phyloP scores from a whole-genome alignment of 2,888 invertebrate genomes.

The Phasia obesa region DNA sequence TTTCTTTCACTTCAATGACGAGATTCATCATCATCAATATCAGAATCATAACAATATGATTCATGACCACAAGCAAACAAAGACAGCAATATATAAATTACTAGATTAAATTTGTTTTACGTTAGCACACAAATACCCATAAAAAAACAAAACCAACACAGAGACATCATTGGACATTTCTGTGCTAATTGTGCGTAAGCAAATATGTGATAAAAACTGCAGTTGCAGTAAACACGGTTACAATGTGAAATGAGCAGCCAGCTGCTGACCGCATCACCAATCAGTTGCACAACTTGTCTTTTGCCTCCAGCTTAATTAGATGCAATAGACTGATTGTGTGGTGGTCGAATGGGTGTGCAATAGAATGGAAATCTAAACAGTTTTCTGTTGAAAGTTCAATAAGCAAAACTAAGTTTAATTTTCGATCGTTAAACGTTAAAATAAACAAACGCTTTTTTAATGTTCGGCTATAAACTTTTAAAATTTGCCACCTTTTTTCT shows the following conservation, averaged over 20 bases:
- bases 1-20: constrained; percentile 9
- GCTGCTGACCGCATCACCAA: no score
- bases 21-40: constrained; percentile 15
- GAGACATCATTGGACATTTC: constrained; percentile 11
- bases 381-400: constrained; percentile 2
- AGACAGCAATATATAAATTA: constrained; percentile 16
- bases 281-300: background rate
- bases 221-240: background rate
- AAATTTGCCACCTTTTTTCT: constrained; percentile 40
- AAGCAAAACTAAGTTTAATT: background rate
- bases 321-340: background rate
- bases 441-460: constrained; percentile 4
- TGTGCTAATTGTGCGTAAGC: constrained; percentile 31
- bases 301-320: constrained; percentile 11
- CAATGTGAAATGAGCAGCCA: background rate
- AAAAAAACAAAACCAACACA: background rate
- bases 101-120: constrained; percentile 39
- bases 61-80: constrained; percentile 24
- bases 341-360: background rate
- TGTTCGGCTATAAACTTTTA: constrained; percentile 36
- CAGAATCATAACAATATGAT: constrained; percentile 33
- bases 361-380: constrained; percentile 16
- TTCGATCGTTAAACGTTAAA: background rate
- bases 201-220: constrained; percentile 24
- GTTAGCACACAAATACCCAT: background rate